phyloP scores from a whole-genome alignment of 2,888 invertebrate genomes.

The Caenorhabditis zanzibari region DNA sequence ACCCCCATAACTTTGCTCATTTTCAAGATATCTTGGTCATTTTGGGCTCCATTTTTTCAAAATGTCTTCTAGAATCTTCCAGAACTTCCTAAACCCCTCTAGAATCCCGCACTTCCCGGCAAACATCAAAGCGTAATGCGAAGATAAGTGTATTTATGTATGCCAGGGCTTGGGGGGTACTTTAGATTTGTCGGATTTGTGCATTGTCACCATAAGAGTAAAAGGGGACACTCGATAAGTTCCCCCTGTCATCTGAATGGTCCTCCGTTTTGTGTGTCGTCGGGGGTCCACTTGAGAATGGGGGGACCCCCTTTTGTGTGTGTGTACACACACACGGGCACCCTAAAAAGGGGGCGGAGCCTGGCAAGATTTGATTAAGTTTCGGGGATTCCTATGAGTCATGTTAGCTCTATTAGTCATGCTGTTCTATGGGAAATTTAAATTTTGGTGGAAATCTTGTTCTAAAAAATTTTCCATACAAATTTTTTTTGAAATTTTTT shows the following conservation, averaged over 20 bases:
- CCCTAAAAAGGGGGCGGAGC: conserved; percentile 21
- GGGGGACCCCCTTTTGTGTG: background rate
- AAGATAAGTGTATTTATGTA: background rate
- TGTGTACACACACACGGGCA: conserved; percentile 5
- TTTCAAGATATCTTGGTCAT: background rate
- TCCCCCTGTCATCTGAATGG: conserved; percentile 10
- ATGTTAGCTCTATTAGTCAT: too few species aligned
- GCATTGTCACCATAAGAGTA: conserved; percentile 38
- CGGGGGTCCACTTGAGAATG: conserved; percentile 28
- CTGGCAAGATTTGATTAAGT: conserved; percentile 12
- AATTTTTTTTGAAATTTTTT: too few species aligned
- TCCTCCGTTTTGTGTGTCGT: conserved; percentile 3
- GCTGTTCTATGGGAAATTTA: too few species aligned
- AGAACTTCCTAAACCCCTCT: background rate
- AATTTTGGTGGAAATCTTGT: background rate
- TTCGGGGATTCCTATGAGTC: background rate
- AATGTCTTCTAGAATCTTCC: too few species aligned
- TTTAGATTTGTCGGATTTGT: conserved; percentile 44
- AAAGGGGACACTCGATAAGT: conserved; percentile 20
- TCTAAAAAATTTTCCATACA: too few species aligned
- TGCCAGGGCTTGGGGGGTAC: background rate
- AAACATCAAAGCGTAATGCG: conserved; percentile 1
- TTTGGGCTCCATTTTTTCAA: background rate
- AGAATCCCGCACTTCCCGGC: conserved; percentile 4
- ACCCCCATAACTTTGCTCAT: background rate